These are phyloP conservation scores for Leptarthrus brevirostris DNA, from an alignment of 2,888 invertebrate genomes.

Conservation along the genomic window DNA sequence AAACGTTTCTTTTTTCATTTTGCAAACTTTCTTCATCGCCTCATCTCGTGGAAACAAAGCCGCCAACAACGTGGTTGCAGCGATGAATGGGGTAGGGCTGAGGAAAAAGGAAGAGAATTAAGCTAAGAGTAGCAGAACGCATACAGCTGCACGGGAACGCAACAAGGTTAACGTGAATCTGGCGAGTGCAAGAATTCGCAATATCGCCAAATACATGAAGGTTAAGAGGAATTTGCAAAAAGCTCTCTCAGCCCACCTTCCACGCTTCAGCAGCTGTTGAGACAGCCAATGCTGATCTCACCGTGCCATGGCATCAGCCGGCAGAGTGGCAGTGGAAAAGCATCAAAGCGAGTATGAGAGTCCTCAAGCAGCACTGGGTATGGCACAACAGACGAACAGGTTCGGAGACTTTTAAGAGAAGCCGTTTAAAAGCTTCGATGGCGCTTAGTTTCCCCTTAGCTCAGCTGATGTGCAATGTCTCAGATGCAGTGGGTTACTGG, in stretches of 20 bases:
- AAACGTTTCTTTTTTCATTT: conserved; percentile 12
- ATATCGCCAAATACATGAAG: background rate
- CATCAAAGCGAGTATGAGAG: background rate
- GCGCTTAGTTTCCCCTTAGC: background rate
- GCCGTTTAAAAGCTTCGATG: background rate
- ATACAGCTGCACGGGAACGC: conserved; percentile 5
- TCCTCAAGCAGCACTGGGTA: background rate
- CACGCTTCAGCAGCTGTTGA: background rate
- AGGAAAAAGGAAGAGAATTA: background rate
- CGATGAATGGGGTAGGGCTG: background rate
- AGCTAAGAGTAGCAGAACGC: background rate
- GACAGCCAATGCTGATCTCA: too few relatives aligned
- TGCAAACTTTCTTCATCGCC: conserved; percentile 15
- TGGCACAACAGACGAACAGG: background rate
- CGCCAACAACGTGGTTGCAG: background rate
- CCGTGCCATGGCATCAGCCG: background rate
- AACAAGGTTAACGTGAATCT: background rate
- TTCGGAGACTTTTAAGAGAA: background rate
- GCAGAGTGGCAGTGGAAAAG: background rate
- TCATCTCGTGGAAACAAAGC: background rate
- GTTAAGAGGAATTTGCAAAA: conserved; percentile 8
- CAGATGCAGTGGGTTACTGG: background rate
- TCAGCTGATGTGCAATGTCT: background rate
- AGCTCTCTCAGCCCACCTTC: conserved; percentile 19
- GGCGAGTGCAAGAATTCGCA: conserved; percentile 26